Percentiles rank a stretch among this genome's conserved stretches.
Evolutionary conservation across 2,888 invertebrate genomes (phyloP).

Genomic region (Lymantria monacha): DNA sequence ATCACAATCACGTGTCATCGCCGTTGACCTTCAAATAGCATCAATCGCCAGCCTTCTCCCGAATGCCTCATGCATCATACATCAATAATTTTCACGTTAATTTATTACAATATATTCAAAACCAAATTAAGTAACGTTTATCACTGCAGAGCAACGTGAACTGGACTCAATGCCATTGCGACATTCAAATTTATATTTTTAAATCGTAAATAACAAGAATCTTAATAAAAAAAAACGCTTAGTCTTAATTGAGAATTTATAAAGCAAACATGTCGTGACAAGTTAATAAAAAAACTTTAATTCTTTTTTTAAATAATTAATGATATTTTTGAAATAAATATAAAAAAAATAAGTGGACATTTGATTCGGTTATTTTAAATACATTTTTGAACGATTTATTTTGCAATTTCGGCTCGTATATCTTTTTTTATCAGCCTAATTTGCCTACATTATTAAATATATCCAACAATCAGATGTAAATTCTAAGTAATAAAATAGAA

Average conservation of each 20-base stretch:
- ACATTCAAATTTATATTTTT: not conserved
- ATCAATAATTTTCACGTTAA: slow-evolving; percentile 21
- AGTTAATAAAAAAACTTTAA: no score
- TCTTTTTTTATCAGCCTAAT: no score
- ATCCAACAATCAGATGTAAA: no score
- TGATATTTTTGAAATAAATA: no score
- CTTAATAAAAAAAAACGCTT: not conserved
- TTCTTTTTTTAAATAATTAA: no score
- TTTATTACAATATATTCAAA: slow-evolving; percentile 19
- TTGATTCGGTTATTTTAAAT: no score
- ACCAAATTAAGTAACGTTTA: slow-evolving; percentile 2
- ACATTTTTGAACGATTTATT: no score
- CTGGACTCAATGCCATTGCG: not conserved
- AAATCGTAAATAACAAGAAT: not conserved
- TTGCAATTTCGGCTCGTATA: no score
- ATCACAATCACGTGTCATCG: not conserved
- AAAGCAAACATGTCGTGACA: no score
- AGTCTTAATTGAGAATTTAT: not conserved
- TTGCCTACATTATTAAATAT: no score
- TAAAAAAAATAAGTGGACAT: no score
- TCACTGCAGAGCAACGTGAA: not conserved
- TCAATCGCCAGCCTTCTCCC: slow-evolving; percentile 15
- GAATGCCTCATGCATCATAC: not conserved
- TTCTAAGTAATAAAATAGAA: no score
- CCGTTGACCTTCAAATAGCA: not conserved